phyloP scores from a whole-genome alignment of 2,888 invertebrate genomes.

The Ophioninae sp. region DNA sequence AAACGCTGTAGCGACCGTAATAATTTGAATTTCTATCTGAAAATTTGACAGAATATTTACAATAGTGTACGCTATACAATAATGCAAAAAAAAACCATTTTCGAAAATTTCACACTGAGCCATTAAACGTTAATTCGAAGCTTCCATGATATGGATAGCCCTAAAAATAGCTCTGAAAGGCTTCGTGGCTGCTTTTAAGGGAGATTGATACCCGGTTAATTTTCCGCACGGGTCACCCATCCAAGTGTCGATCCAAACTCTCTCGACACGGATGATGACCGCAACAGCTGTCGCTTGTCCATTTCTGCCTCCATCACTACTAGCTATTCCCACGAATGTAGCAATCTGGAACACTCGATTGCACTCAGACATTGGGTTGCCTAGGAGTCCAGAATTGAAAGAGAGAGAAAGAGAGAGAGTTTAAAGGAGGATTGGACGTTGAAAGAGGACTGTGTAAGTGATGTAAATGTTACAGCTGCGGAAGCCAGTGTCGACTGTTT shows the following conservation, averaged over 20 bases:
- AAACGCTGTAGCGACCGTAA: no score
- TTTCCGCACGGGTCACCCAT: neutral
- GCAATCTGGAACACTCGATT: neutral
- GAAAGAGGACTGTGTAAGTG: slow-evolving; percentile 60
- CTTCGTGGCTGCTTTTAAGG: no score
- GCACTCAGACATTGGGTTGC: neutral
- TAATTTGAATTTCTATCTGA: no score
- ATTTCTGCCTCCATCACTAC: neutral
- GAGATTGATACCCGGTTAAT: no score
- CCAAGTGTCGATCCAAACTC: neutral
- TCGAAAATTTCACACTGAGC: no score
- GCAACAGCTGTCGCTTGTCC: neutral
- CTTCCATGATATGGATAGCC: no score
- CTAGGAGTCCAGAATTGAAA: neutral
- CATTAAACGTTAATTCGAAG: no score
- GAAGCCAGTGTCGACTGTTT: slow-evolving; percentile 98
- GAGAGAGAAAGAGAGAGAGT: neutral
- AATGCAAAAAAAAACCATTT: no score
- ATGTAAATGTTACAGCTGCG: slow-evolving; percentile 88
- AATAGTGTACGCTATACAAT: no score
- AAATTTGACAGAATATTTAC: no score
- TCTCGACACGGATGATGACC: neutral
- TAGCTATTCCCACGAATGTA: neutral
- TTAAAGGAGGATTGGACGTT: neutral
- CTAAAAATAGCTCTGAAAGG: no score